Evolutionary conservation across 2,113 vertebrate species (phyloP).

Genomic region (Eptatretus burgeri): DNA sequence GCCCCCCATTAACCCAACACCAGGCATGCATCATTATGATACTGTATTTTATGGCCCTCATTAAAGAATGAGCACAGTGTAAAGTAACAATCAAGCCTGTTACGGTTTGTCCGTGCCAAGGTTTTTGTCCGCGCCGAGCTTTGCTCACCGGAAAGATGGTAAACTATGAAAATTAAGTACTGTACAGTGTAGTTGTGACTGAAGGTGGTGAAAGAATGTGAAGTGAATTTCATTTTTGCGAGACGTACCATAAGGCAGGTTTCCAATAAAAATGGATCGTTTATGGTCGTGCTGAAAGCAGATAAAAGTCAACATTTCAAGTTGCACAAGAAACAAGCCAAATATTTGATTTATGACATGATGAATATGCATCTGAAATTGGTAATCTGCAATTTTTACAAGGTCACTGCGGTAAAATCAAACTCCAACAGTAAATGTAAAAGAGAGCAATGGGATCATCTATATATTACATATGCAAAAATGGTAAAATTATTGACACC

Average conservation of each 20-base stretch:
- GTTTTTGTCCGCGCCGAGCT: not conserved
- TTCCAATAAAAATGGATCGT: constrained; percentile 55
- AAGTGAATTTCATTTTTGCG: not conserved
- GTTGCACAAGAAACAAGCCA: not conserved
- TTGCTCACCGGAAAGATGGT: not conserved
- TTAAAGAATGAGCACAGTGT: no score
- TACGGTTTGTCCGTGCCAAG: not conserved
- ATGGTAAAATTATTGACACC: no score
- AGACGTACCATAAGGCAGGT: constrained; percentile 58
- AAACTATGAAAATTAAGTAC: not conserved
- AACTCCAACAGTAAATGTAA: no score
- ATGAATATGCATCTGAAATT: not conserved
- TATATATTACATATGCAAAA: no score
- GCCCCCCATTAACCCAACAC: no score
- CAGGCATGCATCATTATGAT: no score
- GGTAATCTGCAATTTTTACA: no score
- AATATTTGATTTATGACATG: not conserved
- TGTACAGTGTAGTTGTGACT: not conserved
- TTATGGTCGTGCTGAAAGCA: constrained; percentile 42
- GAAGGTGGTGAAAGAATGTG: not conserved
- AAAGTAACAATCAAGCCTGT: no score
- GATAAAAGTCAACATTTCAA: constrained; percentile 7
- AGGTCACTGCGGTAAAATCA: no score
- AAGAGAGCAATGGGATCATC: no score
- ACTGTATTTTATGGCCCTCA: no score